These are phyloP conservation scores for Rhodeus uyekii DNA, from an alignment of 2,797 vertebrate genomes.

Conservation along the genomic window DNA sequence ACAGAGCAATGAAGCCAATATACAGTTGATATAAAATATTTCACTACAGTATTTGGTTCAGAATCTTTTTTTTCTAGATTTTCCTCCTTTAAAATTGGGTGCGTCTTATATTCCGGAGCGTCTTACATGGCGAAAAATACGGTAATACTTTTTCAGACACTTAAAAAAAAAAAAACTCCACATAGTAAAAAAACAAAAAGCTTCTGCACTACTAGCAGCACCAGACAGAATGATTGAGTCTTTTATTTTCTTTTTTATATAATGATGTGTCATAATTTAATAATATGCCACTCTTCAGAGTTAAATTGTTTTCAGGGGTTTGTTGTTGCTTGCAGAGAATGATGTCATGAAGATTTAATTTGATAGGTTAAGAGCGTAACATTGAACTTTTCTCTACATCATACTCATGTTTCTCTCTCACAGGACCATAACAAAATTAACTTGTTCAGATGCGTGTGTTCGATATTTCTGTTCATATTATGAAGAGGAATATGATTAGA, in stretches of 20 bases:
- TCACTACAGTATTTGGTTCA: too few relatives aligned
- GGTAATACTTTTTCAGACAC: too few relatives aligned
- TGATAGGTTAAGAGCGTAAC: background rate
- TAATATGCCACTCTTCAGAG: background rate
- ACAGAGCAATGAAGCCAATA: too few relatives aligned
- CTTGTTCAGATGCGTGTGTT: background rate
- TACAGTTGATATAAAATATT: too few relatives aligned
- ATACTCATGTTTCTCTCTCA: background rate
- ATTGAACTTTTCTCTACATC: background rate
- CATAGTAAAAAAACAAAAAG: too few relatives aligned
- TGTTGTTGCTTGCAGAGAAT: conserved; percentile 8
- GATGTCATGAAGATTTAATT: conserved; percentile 9
- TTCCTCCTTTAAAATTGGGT: too few relatives aligned
- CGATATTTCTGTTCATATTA: background rate
- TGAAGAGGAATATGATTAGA: background rate
- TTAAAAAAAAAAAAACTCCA: too few relatives aligned
- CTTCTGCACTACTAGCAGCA: background rate
- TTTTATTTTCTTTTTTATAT: too few relatives aligned
- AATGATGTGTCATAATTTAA: background rate
- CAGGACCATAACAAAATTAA: background rate
- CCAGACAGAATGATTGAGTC: background rate
- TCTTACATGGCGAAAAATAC: too few relatives aligned
- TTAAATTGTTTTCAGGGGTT: background rate
- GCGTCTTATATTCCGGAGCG: too few relatives aligned
- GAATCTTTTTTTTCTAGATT: too few relatives aligned